Evolutionary conservation across 1,140 invertebrate genomes (phyloP).

Genomic region (Trichonephila clavata): DNA sequence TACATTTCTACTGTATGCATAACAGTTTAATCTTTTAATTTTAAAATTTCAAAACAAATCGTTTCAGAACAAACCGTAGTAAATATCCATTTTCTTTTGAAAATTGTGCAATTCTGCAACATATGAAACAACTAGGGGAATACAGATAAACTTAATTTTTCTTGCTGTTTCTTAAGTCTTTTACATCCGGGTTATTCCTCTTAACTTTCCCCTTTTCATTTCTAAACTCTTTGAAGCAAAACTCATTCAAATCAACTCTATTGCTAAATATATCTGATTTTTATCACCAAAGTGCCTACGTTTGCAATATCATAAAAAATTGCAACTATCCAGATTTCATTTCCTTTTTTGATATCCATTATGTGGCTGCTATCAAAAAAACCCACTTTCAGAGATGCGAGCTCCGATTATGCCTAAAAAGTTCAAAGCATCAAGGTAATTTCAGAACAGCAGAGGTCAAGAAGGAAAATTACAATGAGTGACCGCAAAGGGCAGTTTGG

Average conservation of each 20-base stretch:
- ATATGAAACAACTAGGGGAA: too few species aligned
- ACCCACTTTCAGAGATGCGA: background rate
- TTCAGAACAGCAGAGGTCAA: background rate
- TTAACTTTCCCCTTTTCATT: too few species aligned
- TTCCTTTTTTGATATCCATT: slow-evolving; percentile 5
- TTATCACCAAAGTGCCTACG: background rate
- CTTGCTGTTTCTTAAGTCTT: too few species aligned
- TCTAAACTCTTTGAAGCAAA: too few species aligned
- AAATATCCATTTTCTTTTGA: too few species aligned
- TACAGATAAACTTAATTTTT: too few species aligned
- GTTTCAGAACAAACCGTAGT: too few species aligned
- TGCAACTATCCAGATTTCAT: background rate
- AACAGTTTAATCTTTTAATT: too few species aligned
- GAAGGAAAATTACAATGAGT: background rate
- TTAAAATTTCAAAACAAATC: too few species aligned
- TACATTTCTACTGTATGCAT: too few species aligned
- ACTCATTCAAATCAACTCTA: background rate
- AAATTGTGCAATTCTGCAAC: too few species aligned
- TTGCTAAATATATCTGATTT: background rate
- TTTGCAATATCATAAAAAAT: background rate
- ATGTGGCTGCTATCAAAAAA: background rate
- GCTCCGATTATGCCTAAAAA: background rate
- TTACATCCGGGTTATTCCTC: too few species aligned
- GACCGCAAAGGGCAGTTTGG: background rate
- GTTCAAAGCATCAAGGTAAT: slow-evolving; percentile 38